Evolutionary conservation across 2,797 vertebrate genomes (phyloP), one percentile per base, ranked within the genome.

Genomic region (Capromys pilorides): DNA sequence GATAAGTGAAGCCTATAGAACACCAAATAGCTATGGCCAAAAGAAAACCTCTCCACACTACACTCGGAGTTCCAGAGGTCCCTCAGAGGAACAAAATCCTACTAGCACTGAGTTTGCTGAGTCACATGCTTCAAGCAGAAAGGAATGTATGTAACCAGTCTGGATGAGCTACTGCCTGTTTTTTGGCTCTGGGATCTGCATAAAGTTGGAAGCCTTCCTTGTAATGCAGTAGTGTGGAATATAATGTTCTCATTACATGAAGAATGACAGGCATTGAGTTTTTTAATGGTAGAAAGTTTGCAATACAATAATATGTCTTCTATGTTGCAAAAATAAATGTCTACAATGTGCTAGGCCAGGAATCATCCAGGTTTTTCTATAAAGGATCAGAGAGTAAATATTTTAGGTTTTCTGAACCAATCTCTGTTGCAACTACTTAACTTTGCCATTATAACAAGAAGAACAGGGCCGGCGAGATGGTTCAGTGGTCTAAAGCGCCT

Each of bases 201-300:
- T 8, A 91, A 86, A 91, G 11, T 61, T 91, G 39, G 45, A 93
- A 89, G 14, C 2, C 75, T 78, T 81, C 33, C 33, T 92, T 83
- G 26, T 66, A 39, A 92, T 11, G 11, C 11, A 84, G 19, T 28
- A n/a, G 21, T 54, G 12, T 86, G 36, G 31, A 86, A 89, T 61
- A 83, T 16, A 24, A 80, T 79, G 49, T 19, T 54, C 73, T 24
- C 31, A 54, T 91, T 93, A 82, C 26, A 6, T 21, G n/a, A 71
- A 84, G 18, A 82, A 33, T 83, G 62, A 5, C 7, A 87, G 9
- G 14, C 31, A 57, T 33, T 73, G 62, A 45, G 12, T 13, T 62
- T 82, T 82, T 90, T 87, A 57, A 28, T 80, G n/a, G 28, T 33
- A 59, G 45, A 54, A 95, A 90, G 21, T 66, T 41, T 75, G 62